Percentiles rank a stretch among this genome's conserved stretches.
These are phyloP conservation scores for Psophia crepitans DNA, from an alignment of 2,113 vertebrate species.

Conservation along the genomic window DNA sequence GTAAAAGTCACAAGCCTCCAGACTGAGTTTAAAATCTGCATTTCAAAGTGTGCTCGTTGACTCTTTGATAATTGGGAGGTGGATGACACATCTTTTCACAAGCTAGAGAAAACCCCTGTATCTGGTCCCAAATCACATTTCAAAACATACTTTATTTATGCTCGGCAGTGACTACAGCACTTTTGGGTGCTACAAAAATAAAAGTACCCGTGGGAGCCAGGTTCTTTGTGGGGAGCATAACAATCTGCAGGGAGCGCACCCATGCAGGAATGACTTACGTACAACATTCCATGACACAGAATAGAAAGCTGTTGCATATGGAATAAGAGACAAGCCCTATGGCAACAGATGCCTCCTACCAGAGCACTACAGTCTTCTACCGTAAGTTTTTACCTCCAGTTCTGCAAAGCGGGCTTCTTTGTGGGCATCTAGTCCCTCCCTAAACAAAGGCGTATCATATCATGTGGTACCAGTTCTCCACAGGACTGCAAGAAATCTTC, in stretches of 20 bases:
- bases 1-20: not conserved
- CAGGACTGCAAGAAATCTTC: not conserved
- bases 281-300: not conserved
- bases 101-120: not conserved
- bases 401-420: not conserved
- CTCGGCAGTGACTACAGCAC: not conserved
- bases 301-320: not conserved
- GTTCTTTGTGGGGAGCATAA: not conserved
- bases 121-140: not conserved
- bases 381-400: not conserved
- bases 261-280: not conserved
- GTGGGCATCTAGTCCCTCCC: not conserved
- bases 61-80: not conserved
- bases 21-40: not conserved
- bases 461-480: not conserved
- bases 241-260: not conserved
- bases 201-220: not conserved
- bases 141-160: not conserved
- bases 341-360: not conserved
- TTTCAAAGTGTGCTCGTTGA: not conserved
- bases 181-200: not conserved
- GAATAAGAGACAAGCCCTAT: not conserved
- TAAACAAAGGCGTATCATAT: not conserved
- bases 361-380: not conserved
- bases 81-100: not conserved